phyloP scores from a whole-genome alignment of 1,140 invertebrate genomes.

The Zaprionus vittiger region DNA sequence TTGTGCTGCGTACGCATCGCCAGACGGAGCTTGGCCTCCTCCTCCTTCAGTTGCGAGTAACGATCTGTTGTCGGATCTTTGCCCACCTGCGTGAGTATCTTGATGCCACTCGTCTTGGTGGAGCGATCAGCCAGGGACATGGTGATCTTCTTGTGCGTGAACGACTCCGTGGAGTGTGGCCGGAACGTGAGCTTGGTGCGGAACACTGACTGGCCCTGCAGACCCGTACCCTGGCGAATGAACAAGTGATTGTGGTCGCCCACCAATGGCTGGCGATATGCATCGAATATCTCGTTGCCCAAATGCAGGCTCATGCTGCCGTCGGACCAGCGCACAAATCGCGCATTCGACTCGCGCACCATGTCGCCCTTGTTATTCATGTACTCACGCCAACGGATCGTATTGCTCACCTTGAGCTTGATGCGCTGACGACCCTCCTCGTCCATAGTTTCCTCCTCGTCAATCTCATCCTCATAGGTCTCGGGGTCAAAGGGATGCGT shows the following conservation, averaged over 20 bases:
- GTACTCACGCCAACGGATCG: constrained; percentile 96
- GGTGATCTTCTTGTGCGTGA: constrained; percentile 99
- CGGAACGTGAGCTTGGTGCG: constrained; percentile 98
- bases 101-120: constrained; percentile 98
- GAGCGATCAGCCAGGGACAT: constrained; percentile 98
- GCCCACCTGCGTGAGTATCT: constrained; percentile 97
- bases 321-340: constrained; percentile 98
- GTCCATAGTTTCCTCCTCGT: constrained; percentile 98
- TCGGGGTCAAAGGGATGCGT: constrained; percentile 97
- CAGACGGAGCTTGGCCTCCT: constrained; percentile 95
- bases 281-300: constrained; percentile 98
- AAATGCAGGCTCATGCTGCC: constrained; percentile 98
- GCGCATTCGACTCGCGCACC: constrained; percentile 96
- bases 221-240: constrained; percentile 98
- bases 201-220: constrained; percentile 99
- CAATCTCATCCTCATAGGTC: constrained; percentile 99
- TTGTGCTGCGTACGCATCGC: constrained; percentile 89
- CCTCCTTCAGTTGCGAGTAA: constrained; percentile 96
- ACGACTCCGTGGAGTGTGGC: constrained; percentile 98
- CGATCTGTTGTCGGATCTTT: constrained; percentile 96
- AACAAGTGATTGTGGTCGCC: constrained; percentile 98
- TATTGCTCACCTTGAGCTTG: constrained; percentile 98
- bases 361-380: constrained; percentile 94
- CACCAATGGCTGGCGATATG: constrained; percentile 95
- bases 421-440: constrained; percentile 97